Percentiles rank a stretch among this genome's conserved stretches.
Conservation (phyloP, 64 coral and sea anemone species). For the Montipora sp. region DNA sequence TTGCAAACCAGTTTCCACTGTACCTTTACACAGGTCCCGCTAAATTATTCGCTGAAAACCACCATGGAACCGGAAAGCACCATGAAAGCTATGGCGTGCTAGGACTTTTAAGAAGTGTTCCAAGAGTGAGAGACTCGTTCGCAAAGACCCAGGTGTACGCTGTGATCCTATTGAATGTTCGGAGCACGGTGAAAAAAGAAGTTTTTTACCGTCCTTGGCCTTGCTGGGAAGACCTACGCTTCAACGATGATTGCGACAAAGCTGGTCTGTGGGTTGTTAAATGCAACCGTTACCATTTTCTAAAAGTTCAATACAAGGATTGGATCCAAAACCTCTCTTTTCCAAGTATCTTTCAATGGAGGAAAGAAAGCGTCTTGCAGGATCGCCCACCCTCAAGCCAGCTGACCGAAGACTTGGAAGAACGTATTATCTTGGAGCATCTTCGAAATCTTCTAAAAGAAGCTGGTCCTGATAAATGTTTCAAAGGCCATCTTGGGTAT, state of each 20-base stretch:
- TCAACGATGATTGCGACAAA: constrained; percentile 56
- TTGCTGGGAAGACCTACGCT: constrained; percentile 49
- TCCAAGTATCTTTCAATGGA: constrained; percentile 6
- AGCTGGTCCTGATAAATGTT: constrained; percentile 14
- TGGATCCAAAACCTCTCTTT: constrained; percentile 12
- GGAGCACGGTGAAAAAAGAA: not conserved
- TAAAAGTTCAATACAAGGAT: constrained; percentile 35
- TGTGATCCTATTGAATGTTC: not conserved
- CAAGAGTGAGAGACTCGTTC: constrained; percentile 18
- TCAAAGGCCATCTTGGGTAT: not conserved
- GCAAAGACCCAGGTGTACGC: constrained; percentile 6
- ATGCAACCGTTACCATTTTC: constrained; percentile 20
- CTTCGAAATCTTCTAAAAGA: not conserved
- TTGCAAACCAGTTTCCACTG: constrained; percentile 15
- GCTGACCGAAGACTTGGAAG: constrained; percentile 26
- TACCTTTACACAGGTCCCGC: constrained; percentile 66
- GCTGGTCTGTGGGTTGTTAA: constrained; percentile 51
- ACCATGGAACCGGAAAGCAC: not conserved
- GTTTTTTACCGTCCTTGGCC: constrained; percentile 51
- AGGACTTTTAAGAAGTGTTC: constrained; percentile 45
- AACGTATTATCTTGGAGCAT: constrained; percentile 10
- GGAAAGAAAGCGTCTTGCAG: not conserved
- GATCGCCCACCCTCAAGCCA: not conserved
- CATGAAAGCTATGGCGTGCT: constrained; percentile 48
- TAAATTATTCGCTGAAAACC: not conserved